Percentiles rank a stretch among this genome's conserved stretches.
Evolutionary conservation across 2,113 vertebrate species (phyloP).

Genomic region (Seriola quinqueradiata): DNA sequence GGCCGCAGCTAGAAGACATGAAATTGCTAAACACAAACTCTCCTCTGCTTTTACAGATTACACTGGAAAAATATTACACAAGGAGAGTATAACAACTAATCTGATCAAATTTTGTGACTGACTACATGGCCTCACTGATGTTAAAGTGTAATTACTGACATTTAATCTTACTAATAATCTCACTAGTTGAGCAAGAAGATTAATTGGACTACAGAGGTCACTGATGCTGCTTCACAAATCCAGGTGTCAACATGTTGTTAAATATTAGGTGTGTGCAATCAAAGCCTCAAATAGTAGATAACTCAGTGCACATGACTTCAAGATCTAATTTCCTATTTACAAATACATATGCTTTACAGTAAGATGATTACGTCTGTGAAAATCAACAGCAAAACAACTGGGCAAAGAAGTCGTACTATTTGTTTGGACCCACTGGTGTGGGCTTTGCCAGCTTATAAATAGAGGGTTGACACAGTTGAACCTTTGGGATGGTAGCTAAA

Average conservation of each 20-base stretch:
- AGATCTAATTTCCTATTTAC: conserved; percentile 9
- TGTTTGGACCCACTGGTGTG: conserved; percentile 31
- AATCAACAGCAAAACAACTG: conserved; percentile 59
- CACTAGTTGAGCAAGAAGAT: background rate
- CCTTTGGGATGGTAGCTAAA: conserved; percentile 42
- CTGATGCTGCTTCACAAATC: conserved; percentile 12
- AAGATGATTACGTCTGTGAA: conserved; percentile 25
- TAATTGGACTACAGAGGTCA: background rate
- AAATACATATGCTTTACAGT: background rate
- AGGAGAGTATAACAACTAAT: background rate
- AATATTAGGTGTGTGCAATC: background rate
- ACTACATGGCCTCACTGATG: background rate
- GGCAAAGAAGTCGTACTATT: conserved; percentile 11
- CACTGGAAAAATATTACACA: background rate
- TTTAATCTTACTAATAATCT: conserved; percentile 4
- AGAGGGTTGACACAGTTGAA: conserved; percentile 58
- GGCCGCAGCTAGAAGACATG: conserved; percentile 75
- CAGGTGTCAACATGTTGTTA: conserved; percentile 30
- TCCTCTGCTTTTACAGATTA: background rate
- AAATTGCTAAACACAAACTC: background rate
- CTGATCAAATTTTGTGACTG: background rate
- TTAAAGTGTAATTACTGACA: background rate
- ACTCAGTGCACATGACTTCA: background rate
- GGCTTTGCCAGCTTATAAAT: conserved; percentile 61
- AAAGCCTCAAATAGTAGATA: background rate